A percentile compares a stretch with the other conserved stretches of the same genome.
phyloP scores from a whole-genome alignment of 2,113 vertebrate species.

The Agelaius tricolor region DNA sequence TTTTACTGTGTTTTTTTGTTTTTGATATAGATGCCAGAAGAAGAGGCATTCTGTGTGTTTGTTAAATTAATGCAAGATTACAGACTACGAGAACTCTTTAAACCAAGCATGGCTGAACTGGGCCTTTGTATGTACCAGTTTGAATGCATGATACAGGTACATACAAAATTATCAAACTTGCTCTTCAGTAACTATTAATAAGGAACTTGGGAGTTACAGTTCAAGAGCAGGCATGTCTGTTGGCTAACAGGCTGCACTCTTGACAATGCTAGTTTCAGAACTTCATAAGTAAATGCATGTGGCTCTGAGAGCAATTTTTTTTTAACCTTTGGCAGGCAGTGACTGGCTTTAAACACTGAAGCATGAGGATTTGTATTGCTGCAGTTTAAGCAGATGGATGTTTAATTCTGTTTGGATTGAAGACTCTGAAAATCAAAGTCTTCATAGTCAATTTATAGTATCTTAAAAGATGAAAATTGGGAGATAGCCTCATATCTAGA shows the following conservation, averaged over 20 bases:
- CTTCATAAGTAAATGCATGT: neutral
- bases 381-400: neutral
- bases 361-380: neutral
- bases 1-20: slow-evolving; percentile 21
- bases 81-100: slow-evolving; percentile 96
- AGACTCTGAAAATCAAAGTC: neutral
- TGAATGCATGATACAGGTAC: slow-evolving; percentile 98
- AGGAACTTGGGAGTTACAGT: neutral
- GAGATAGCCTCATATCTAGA: neutral
- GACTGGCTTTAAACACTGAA: neutral
- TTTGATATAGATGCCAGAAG: slow-evolving; percentile 92
- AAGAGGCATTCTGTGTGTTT: slow-evolving; percentile 99
- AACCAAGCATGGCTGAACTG: slow-evolving; percentile 98
- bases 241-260: neutral
- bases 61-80: slow-evolving; percentile 99
- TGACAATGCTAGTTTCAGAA: neutral
- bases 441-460: neutral
- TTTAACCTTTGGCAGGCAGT: neutral
- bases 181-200: neutral
- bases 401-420: neutral
- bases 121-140: slow-evolving; percentile 99
- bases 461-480: neutral
- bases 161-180: neutral
- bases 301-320: neutral
- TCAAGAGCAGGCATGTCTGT: neutral